A percentile compares a stretch with the other conserved stretches of the same genome.
Evolutionary conservation across 2,888 invertebrate species (phyloP).

Genomic region (Anorthoa munda): DNA sequence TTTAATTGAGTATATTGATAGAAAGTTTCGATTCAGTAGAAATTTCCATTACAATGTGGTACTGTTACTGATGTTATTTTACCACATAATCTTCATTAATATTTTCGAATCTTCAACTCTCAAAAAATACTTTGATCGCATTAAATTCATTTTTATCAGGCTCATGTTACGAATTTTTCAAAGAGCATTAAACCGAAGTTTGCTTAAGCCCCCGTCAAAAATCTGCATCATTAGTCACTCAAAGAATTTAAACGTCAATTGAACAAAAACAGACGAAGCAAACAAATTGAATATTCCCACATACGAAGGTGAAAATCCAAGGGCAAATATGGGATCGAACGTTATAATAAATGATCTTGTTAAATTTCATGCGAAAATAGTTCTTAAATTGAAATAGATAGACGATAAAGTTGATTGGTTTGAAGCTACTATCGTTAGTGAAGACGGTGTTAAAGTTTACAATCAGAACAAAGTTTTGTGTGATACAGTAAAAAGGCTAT

Average conservation of each 20-base stretch:
- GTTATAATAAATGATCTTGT: slow-evolving; percentile 83
- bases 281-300: slow-evolving; percentile 91
- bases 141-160: slow-evolving; percentile 38
- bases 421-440: slow-evolving; percentile 76
- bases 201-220: slow-evolving; percentile 78
- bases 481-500: slow-evolving; percentile 83
- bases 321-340: slow-evolving; percentile 86
- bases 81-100: neutral
- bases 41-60: no score
- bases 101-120: neutral
- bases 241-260: slow-evolving; percentile 88
- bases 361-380: slow-evolving; percentile 62
- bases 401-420: slow-evolving; percentile 64
- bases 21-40: neutral
- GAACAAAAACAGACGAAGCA: slow-evolving; percentile 89
- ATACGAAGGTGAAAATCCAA: slow-evolving; percentile 90
- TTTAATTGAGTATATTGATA: neutral
- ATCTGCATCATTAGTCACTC: slow-evolving; percentile 85
- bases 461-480: slow-evolving; percentile 86
- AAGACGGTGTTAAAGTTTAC: slow-evolving; percentile 81
- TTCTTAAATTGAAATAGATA: slow-evolving; percentile 66
- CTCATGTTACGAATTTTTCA: slow-evolving; percentile 32
- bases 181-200: slow-evolving; percentile 60
- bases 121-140: slow-evolving; percentile 11
- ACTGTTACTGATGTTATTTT: neutral